Conservation (phyloP, 2,797 vertebrate species). For the Enteromius anoplus region DNA sequence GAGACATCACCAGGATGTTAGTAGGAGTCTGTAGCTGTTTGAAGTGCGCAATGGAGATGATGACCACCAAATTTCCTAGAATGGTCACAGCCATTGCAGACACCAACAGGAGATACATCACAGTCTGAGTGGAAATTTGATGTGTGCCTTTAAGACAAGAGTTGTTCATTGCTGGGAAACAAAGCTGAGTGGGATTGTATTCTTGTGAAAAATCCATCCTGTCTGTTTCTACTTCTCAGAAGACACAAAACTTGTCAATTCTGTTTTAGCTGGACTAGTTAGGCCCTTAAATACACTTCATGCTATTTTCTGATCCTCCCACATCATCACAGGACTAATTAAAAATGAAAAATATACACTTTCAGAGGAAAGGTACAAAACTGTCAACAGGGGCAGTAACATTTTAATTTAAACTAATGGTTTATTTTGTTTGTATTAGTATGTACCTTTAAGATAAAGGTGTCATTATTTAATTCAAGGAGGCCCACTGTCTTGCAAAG, state of each 20-base stretch:
- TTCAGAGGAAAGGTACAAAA: not conserved
- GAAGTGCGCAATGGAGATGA: slow-evolving; percentile 78
- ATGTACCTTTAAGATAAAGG: not conserved
- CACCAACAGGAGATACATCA: slow-evolving; percentile 61
- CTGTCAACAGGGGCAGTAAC: not conserved
- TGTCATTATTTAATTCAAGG: not conserved
- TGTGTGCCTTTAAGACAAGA: slow-evolving; percentile 61
- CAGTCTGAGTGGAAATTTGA: slow-evolving; percentile 26
- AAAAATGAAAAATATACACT: not conserved
- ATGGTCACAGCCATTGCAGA: slow-evolving; percentile 67
- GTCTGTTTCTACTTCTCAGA: not conserved
- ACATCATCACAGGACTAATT: not conserved
- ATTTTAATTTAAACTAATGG: not conserved
- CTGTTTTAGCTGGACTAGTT: not conserved
- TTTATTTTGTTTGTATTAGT: not conserved
- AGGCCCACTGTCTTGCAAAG: not conserved
- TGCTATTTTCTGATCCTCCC: not conserved
- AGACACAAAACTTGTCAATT: not conserved
- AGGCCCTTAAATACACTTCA: not conserved
- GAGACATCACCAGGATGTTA: slow-evolving; percentile 78
- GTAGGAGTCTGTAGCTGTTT: slow-evolving; percentile 79
- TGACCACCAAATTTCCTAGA: slow-evolving; percentile 76
- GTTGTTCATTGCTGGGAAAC: slow-evolving; percentile 62
- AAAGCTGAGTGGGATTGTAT: slow-evolving; percentile 49
- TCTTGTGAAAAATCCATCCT: slow-evolving; percentile 34